These are phyloP conservation scores for Procapra przewalskii DNA, from an alignment of 2,113 vertebrate species.

Conservation along the genomic window DNA sequence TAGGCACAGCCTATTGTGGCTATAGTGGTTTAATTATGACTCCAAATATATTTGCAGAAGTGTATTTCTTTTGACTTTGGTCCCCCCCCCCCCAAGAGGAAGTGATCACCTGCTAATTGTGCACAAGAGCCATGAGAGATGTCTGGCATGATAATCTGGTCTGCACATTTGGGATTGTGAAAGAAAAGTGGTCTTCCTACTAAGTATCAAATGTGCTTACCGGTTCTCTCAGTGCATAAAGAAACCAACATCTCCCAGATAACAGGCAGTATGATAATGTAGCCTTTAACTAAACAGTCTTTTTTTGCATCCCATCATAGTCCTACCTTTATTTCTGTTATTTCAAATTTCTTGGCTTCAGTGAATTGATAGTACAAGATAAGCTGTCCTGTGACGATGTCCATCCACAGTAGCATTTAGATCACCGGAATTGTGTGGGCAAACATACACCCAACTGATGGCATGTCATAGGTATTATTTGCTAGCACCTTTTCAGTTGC, in stretches of 20 bases:
- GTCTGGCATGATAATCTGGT: constrained; percentile 31
- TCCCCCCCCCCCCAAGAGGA: neutral
- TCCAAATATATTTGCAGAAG: constrained; percentile 65
- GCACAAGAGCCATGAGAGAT: constrained; percentile 37
- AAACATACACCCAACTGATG: neutral
- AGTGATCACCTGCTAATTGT: constrained; percentile 63
- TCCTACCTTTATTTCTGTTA: neutral
- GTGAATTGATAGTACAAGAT: neutral
- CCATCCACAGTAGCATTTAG: neutral
- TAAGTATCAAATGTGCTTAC: neutral
- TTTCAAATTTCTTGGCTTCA: neutral
- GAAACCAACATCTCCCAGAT: constrained; percentile 19
- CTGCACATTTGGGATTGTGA: constrained; percentile 8
- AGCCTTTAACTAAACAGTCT: constrained; percentile 24
- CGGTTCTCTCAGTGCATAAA: neutral
- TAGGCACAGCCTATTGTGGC: constrained; percentile 59
- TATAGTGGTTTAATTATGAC: constrained; percentile 66
- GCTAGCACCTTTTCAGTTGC: neutral
- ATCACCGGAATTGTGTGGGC: neutral
- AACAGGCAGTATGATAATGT: neutral
- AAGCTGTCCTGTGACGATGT: neutral
- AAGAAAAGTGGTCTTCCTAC: neutral
- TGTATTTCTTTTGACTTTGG: constrained; percentile 62
- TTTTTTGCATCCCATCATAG: neutral
- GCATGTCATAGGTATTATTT: neutral